These are phyloP conservation scores for Heliconius nattereri DNA, from an alignment of 1,140 invertebrate species.

Conservation along the genomic window DNA sequence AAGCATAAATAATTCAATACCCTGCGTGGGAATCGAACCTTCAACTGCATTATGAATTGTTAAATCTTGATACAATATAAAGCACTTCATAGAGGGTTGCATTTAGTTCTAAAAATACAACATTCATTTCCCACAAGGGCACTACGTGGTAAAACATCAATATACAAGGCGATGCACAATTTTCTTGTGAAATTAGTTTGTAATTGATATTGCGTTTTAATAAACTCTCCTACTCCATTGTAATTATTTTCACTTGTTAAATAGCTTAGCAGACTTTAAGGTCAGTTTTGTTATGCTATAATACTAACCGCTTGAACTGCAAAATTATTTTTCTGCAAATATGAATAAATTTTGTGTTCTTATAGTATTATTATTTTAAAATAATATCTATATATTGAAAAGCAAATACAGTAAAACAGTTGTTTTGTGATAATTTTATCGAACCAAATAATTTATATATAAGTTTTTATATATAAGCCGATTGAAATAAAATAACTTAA, in stretches of 20 bases:
- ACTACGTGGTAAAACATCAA: slow-evolving; percentile 52
- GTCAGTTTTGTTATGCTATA: background rate
- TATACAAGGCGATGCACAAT: slow-evolving; percentile 35
- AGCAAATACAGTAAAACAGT: no score
- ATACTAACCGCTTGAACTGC: background rate
- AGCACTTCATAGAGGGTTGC: background rate
- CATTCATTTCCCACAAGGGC: slow-evolving; percentile 69
- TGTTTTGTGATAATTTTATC: no score
- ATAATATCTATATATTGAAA: no score
- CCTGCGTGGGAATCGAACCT: no score
- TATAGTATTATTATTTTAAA: no score
- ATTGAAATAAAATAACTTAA: no score
- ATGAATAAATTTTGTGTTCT: no score
- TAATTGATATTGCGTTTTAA: slow-evolving; percentile 24
- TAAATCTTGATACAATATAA: background rate
- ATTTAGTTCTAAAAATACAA: slow-evolving; percentile 69
- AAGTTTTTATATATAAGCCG: no score
- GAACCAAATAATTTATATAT: no score
- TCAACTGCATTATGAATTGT: background rate
- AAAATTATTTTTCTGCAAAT: no score
- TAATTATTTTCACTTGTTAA: background rate
- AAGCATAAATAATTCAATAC: no score
- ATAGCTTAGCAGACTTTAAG: background rate
- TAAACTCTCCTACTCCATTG: background rate
- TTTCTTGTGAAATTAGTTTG: slow-evolving; percentile 37